phyloP scores from a whole-genome alignment of 2,888 invertebrate genomes.

The Cylloceria caligata region DNA sequence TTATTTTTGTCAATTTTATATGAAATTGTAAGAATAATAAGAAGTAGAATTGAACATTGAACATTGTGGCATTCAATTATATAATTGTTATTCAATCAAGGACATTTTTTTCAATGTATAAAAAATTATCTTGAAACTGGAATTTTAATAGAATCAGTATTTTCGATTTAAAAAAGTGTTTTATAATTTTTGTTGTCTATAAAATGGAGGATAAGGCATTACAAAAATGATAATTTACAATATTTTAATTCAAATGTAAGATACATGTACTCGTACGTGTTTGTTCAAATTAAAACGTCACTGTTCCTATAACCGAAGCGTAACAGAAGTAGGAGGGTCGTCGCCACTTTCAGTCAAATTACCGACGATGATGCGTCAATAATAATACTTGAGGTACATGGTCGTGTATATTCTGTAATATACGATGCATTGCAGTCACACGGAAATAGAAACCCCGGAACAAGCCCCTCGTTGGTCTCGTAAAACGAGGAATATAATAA shows the following conservation, averaged over 20 bases:
- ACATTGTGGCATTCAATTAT: too few relatives aligned
- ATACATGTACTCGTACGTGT: slow-evolving; percentile 28
- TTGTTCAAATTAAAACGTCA: slow-evolving; percentile 71
- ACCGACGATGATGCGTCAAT: slow-evolving; percentile 75
- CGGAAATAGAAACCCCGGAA: slow-evolving; percentile 43
- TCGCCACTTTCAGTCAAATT: slow-evolving; percentile 73
- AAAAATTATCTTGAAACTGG: too few relatives aligned
- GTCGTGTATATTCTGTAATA: neutral
- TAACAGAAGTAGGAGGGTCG: slow-evolving; percentile 70
- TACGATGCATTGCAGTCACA: slow-evolving; percentile 31
- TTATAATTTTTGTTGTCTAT: neutral
- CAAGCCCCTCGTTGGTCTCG: slow-evolving; percentile 51
- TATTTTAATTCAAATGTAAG: slow-evolving; percentile 45
- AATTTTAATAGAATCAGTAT: too few relatives aligned
- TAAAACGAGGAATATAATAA: slow-evolving; percentile 62
- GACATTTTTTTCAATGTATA: too few relatives aligned
- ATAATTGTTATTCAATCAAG: too few relatives aligned
- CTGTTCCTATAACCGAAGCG: slow-evolving; percentile 61
- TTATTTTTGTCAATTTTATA: too few relatives aligned
- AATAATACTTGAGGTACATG: slow-evolving; percentile 41
- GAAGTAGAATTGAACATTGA: too few relatives aligned
- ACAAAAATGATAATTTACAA: slow-evolving; percentile 19
- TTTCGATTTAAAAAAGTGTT: too few relatives aligned
- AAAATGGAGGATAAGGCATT: neutral
- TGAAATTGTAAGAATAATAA: too few relatives aligned